Percentiles rank a stretch among this genome's conserved stretches.
Conservation (phyloP, 2,888 invertebrate species). For the Drosophila atripex region DNA sequence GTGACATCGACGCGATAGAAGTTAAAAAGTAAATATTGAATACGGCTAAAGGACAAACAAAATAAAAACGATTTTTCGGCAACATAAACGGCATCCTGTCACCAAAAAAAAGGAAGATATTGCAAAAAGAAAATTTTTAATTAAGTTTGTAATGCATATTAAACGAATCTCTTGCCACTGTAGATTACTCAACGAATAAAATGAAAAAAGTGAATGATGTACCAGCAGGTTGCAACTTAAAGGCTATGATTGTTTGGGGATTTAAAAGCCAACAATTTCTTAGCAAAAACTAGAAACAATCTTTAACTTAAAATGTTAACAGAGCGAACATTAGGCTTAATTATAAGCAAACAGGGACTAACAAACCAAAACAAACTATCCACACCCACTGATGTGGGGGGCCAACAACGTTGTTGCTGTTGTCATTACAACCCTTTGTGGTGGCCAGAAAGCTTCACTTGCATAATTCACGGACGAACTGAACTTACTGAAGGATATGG, state of each 20-base stretch:
- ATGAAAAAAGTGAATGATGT: not conserved
- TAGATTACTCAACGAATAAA: not conserved
- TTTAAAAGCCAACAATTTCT: constrained; percentile 20
- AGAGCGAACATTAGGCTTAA: constrained; percentile 55
- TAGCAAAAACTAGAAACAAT: constrained; percentile 31
- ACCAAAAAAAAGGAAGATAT: not conserved
- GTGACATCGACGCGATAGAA: not conserved
- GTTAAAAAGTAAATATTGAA: constrained; percentile 23
- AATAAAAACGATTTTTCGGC: not conserved
- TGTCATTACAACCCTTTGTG: constrained; percentile 33
- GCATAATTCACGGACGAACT: constrained; percentile 46
- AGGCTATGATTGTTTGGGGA: not conserved
- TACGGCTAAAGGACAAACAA: not conserved
- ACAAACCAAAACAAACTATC: constrained; percentile 24
- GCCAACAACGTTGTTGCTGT: constrained; percentile 28
- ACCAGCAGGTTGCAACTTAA: not conserved
- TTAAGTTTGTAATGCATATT: not conserved
- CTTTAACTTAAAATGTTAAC: constrained; percentile 41
- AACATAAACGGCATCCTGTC: not conserved
- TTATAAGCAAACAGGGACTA: constrained; percentile 52
- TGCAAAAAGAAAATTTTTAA: not conserved
- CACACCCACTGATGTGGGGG: constrained; percentile 21
- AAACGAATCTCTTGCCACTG: not conserved
- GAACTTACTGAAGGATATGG: constrained; percentile 28
- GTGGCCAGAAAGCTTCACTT: constrained; percentile 48